Percentiles rank a stretch among this genome's conserved stretches.
These are phyloP conservation scores for Thripadectes ignobilis DNA, from an alignment of 2,797 vertebrate genomes.

Conservation along the genomic window DNA sequence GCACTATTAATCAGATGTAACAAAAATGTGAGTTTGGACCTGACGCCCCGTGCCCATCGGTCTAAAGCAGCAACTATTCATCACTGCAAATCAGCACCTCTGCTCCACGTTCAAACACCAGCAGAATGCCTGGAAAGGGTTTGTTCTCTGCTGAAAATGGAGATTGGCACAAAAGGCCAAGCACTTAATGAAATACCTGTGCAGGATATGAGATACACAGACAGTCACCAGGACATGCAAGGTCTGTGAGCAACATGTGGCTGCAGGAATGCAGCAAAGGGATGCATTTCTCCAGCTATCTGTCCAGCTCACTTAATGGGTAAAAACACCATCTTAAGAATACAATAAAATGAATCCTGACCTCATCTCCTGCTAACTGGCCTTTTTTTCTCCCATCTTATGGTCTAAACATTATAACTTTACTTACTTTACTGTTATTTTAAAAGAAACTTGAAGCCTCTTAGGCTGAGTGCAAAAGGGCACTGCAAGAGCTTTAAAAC, in stretches of 20 bases:
- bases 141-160: background rate
- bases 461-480: background rate
- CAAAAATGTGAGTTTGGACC: background rate
- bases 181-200: background rate
- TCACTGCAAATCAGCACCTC: background rate
- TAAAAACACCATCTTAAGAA: background rate
- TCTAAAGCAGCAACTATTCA: background rate
- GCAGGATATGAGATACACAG: rapidly evolving
- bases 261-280: background rate
- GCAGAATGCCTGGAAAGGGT: background rate
- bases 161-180: background rate
- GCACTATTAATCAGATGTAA: background rate
- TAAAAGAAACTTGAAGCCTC: background rate
- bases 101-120: background rate
- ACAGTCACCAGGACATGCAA: background rate
- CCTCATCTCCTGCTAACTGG: background rate
- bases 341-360: background rate
- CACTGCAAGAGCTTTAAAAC: background rate
- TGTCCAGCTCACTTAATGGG: background rate
- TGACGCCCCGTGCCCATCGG: background rate
- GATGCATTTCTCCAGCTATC: background rate
- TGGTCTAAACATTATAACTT: background rate
- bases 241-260: background rate
- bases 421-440: background rate
- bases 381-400: background rate